Evolutionary conservation across 2,888 invertebrate genomes (phyloP).

Genomic region (Eurois occulta): DNA sequence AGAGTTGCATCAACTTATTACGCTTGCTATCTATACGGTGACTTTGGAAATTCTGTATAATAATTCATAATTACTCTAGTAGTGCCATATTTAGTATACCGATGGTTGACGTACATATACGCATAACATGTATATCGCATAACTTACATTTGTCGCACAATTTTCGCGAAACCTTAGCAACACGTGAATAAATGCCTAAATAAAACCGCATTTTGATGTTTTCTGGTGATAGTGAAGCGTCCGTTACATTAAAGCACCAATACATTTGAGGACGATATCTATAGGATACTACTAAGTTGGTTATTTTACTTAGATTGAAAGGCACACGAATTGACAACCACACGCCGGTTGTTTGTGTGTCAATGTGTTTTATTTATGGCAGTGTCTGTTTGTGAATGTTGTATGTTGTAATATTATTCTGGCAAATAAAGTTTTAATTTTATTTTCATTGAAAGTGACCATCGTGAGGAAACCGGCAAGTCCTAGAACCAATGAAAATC

Average conservation of each 20-base stretch:
- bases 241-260: neutral
- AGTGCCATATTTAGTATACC: neutral
- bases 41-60: neutral
- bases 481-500: too few species aligned
- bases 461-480: too few species aligned
- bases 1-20: neutral
- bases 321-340: too few species aligned
- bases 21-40: neutral
- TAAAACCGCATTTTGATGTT: neutral
- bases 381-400: too few species aligned
- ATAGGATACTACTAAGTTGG: neutral
- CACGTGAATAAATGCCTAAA: neutral
- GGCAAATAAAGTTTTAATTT: too few species aligned
- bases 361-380: too few species aligned
- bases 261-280: neutral
- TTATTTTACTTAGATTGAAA: neutral
- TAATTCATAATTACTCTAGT: neutral
- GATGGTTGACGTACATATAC: neutral
- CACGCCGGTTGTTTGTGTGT: too few species aligned
- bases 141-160: neutral
- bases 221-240: neutral
- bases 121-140: too few species aligned
- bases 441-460: neutral
- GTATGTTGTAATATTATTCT: too few species aligned
- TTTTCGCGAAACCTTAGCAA: too few species aligned